These are phyloP conservation scores for Colaptes auratus DNA, from an alignment of 2,113 vertebrate genomes.

Conservation along the genomic window DNA sequence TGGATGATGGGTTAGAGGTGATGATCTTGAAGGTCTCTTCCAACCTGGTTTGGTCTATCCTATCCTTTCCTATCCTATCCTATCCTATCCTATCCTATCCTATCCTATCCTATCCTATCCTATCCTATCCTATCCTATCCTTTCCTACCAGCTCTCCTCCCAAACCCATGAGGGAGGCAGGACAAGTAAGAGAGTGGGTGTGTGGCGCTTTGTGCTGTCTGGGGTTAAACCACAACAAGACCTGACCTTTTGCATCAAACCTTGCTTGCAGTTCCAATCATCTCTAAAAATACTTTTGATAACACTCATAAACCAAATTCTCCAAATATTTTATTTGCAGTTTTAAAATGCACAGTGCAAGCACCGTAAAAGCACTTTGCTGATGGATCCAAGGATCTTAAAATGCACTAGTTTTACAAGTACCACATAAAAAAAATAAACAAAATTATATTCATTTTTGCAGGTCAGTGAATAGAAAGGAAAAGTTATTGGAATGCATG, in stretches of 20 bases:
- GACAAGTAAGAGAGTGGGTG: too few species aligned
- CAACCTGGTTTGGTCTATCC: too few species aligned
- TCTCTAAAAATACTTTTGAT: neutral
- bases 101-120: too few species aligned
- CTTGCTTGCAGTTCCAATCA: neutral
- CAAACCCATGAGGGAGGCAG: too few species aligned
- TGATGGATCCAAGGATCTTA: neutral
- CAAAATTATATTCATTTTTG: neutral
- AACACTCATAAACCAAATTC: neutral
- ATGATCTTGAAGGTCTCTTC: too few species aligned
- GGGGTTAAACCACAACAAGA: too few species aligned
- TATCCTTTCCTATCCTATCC: too few species aligned
- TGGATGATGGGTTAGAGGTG: too few species aligned
- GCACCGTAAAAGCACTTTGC: neutral
- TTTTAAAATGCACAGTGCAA: neutral
- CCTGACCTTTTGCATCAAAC: neutral
- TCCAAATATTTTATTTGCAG: neutral
- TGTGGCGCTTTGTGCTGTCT: too few species aligned
- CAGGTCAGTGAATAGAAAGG: neutral
- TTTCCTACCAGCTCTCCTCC: too few species aligned
- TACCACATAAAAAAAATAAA: neutral
- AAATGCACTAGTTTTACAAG: neutral
- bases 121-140: too few species aligned
- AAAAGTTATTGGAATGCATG: neutral
- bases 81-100: too few species aligned